A percentile compares a stretch with the other conserved stretches of the same genome.
These are phyloP conservation scores for Agrypnia vestita DNA, from an alignment of 1,140 invertebrate species.

Conservation along the genomic window DNA sequence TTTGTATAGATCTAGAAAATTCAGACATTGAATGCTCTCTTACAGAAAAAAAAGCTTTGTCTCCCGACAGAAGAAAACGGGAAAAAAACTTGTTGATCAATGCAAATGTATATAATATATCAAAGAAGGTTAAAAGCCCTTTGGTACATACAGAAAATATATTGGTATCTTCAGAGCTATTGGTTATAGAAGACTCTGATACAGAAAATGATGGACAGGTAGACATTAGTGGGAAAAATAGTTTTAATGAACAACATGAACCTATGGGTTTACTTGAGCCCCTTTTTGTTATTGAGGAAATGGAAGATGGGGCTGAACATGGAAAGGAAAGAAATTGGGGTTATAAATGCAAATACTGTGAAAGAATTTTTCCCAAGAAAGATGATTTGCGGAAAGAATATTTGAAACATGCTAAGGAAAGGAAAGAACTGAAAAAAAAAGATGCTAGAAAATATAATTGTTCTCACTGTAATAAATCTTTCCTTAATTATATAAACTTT, in stretches of 20 bases:
- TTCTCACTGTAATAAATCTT: constrained; percentile 18
- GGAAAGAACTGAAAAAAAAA: constrained; percentile 21
- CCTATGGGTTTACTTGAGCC: constrained; percentile 17
- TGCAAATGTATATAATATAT: too few species aligned
- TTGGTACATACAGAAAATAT: too few species aligned
- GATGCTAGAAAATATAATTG: constrained; percentile 5
- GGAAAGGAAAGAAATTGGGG: constrained; percentile 20
- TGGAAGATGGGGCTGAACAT: neutral
- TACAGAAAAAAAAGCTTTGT: too few species aligned
- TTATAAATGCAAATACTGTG: constrained; percentile 15
- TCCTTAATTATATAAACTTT: too few species aligned
- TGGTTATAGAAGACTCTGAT: too few species aligned
- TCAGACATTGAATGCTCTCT: neutral
- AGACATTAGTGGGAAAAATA: neutral
- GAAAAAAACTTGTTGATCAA: too few species aligned
- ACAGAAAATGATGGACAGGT: neutral
- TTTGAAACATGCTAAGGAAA: constrained; percentile 30
- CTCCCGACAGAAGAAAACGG: too few species aligned
- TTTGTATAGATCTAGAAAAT: constrained; percentile 7
- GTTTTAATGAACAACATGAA: neutral
- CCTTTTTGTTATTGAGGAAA: constrained; percentile 20
- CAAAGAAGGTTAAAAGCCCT: too few species aligned
- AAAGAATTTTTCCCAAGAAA: constrained; percentile 26
- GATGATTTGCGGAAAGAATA: constrained; percentile 37
- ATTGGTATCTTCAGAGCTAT: neutral